Evolutionary conservation across 2,888 invertebrate species (phyloP), one percentile per base, ranked within the genome.

Genomic region (Geotrupes spiniger): DNA sequence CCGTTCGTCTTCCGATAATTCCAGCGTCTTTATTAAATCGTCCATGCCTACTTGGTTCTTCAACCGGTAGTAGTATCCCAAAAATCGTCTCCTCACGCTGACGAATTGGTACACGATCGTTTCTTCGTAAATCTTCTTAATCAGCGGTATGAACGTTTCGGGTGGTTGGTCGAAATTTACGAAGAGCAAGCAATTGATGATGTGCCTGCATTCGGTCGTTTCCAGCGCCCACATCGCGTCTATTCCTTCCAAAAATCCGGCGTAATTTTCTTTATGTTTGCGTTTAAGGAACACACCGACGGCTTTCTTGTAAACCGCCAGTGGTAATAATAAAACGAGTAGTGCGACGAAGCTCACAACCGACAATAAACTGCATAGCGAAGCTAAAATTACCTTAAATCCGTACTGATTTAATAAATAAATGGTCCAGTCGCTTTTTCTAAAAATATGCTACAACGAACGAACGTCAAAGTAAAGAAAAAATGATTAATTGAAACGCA

Each of bases 201-300:
- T 45, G 16, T 50, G 45, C 16, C 41, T 40, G 2, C 37, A 26
- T 12, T 42, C 28, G n/a, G 41, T 25, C 1, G 36, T 46, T 21
- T 50, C 49, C 3, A 36, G n/a, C n/a, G 38, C 33, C 49, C 49
- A 50, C 25, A 50, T 2, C n/a, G 26, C 40, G 14, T 45, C 38
- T 15, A 50, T 50, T 10, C 42, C 38, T 26, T 46, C 21, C 9
- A 50, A 6, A 25, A 49, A 29, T 11, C 44, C 49, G 14, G 36
- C 33, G 21, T 36, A 49, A 9, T 45, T 28, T 8, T 37, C 17
- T 8, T 45, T 45, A 11, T 37, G 25, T 41, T 42, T 50, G n/a
- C 9, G 25, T 27, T 36, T 39, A 26, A 50, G 29, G 14, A 36
- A 36, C 4, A 41, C 8, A 31, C 29, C 29, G 27, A 41, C 29